phyloP scores from a whole-genome alignment of 2,888 invertebrate species.

The Sinelater perroti region DNA sequence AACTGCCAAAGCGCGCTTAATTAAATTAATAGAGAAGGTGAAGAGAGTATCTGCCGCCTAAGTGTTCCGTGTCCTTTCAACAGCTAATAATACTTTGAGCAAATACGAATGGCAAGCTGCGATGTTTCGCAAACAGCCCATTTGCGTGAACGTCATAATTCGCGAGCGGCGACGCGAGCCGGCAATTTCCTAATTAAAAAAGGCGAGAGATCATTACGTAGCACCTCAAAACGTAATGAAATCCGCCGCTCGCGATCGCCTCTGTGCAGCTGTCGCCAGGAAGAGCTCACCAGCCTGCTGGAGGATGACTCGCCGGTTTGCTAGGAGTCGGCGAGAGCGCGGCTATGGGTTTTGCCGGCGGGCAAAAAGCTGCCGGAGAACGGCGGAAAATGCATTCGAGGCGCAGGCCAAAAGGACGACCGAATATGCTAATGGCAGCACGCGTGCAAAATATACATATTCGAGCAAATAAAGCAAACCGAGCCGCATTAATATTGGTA shows the following conservation, averaged over 20 bases:
- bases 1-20: too few species aligned
- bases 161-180: neutral
- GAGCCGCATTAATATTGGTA: conserved; percentile 13
- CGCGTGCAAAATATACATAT: conserved; percentile 1
- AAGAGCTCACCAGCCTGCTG: neutral
- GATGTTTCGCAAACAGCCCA: too few species aligned
- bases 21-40: too few species aligned
- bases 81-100: too few species aligned
- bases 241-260: neutral
- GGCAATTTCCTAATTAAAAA: conserved; percentile 2
- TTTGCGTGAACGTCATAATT: too few species aligned
- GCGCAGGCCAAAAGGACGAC: neutral
- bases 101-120: neutral
- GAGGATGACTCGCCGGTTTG: neutral
- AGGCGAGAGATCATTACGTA: conserved; percentile 3
- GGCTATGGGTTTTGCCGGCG: neutral
- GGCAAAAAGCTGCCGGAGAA: neutral
- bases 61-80: too few species aligned
- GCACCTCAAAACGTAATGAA: neutral
- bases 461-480: conserved; percentile 4
- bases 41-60: too few species aligned
- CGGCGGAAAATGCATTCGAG: neutral
- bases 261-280: conserved; percentile 13
- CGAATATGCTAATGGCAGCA: conserved; percentile 16
- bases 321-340: neutral